phyloP scores from a whole-genome alignment of 2,113 vertebrate species.

The Tinamus guttatus region DNA sequence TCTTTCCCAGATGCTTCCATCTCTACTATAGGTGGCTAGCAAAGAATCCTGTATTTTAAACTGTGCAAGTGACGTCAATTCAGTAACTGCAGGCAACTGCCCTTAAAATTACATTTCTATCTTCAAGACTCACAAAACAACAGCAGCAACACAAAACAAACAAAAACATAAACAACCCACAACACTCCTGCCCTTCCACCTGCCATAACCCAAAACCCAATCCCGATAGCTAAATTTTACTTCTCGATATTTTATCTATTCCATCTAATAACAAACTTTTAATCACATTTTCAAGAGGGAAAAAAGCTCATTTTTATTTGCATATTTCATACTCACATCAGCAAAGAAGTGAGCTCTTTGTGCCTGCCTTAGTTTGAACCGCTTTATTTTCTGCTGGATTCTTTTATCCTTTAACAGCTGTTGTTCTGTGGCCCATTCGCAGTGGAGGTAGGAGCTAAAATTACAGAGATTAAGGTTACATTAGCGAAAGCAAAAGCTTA shows the following conservation, averaged over 20 bases:
- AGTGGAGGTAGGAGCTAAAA: conserved; percentile 96
- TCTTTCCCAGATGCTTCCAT: not conserved
- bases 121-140: no score
- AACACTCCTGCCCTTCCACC: no score
- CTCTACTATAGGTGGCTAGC: not conserved
- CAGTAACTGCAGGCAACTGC: not conserved
- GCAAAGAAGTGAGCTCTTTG: conserved; percentile 98
- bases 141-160: no score
- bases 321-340: conserved; percentile 86
- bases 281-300: not conserved
- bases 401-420: conserved; percentile 98
- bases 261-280: not conserved
- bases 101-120: not conserved
- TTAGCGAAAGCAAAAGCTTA: conserved; percentile 20
- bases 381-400: conserved; percentile 99
- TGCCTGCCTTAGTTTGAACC: conserved; percentile 97
- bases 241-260: not conserved
- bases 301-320: not conserved
- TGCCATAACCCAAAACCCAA: not conserved
- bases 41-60: not conserved
- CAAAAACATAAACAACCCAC: not conserved
- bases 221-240: not conserved
- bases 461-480: conserved; percentile 40
- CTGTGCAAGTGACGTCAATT: not conserved
- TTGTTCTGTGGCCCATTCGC: conserved; percentile 98